Evolutionary conservation across 2,113 vertebrate species (phyloP), one percentile per base, ranked within the genome.

Genomic region (Machaerirhynchus nigripectus): DNA sequence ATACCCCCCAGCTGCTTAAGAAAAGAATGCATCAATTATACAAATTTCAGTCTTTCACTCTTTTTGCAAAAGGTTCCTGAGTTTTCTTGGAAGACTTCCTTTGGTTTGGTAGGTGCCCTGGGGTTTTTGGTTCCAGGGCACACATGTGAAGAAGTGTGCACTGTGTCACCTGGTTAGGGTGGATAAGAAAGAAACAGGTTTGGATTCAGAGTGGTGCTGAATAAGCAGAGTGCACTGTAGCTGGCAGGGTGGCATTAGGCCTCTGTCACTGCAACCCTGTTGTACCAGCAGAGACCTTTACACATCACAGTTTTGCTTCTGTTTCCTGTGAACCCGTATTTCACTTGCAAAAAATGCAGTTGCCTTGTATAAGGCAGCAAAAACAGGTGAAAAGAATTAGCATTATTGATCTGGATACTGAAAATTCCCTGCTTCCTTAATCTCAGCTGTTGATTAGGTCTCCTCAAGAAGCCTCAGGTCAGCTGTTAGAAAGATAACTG

Each of bases 151-250:
- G 11, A 16, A 14, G 39, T 10, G 27, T 49, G 12, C 4, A 0
- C 15, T 44, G 27, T 42, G 39, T 3, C 28, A 40, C 49, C 37
- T 56, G 0, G 0, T 35, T 28, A 61, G 6, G 10, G 27, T 44
- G 27, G 13, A 3, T 47, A 21, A 69, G 42, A 46, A 50, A 33
- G 9, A 53, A 42, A 30, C 7, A 11, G 42, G n/a, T 57, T 64
- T 91, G 61, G 37, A 24, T 69, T 90, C 44, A 42, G 50, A 15
- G 11, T 9, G 49, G 9, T 68, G 31, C 60, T 64, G 68, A 39
- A 21, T 47, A 18, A 64, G 33, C 33, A 15, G 37, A 57, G 56
- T 31, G n/a, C 44, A 16, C 39, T 30, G 2, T 13, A 35, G 42
- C 73, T 59, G 40, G 13, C 24, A n/a, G 35, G 27, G 37, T 67